Base-by-base conservation (phyloP, 2,888 invertebrate genomes). In the Caenorhabditis doughertyi region DNA sequence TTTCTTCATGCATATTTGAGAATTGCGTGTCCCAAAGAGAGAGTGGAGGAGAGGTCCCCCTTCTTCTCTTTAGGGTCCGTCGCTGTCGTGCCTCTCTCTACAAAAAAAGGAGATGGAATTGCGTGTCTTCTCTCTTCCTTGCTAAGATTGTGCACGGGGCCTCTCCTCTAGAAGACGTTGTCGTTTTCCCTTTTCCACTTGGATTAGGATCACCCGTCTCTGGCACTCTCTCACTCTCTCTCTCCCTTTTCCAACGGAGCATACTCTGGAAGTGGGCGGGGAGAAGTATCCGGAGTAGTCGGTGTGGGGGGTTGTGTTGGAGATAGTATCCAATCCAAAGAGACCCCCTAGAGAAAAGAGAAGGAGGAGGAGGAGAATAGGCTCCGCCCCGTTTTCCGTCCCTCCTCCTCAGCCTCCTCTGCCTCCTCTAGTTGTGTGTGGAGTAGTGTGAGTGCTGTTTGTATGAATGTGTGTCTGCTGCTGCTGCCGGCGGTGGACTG, bases 181-280 rank as follows among this genome's bases (percentile, higher is more conserved):
- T n/a, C n/a, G n/a, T 58, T 35, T 21, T 39, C 21, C 39, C 13
- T 9, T 21, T 35, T 9, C 27, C 35, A n/a, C 60, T 68, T 60
- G 76, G 67, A 76, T 76, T 76, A 76, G 76, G 76, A 76, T 76
- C 60, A 67, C 76, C 67, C 32, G 44, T 68, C 35, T 74, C 56
- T 65, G 65, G 42, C 32, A 18, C 67, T 23, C 65, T 67, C 64
- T n/a, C 58, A 18, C 44, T 25, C 25, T 21, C n/a, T n/a, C n/a
- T n/a, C n/a, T n/a, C n/a, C n/a, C n/a, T n/a, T n/a, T n/a, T n/a
- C n/a, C n/a, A n/a, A 21, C 29, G 18, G 58, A 58, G 16, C 29
- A 32, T 65, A 35, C 65, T 67, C 74, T 67, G 74, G 49, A 76
- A 67, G 58, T 58, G 67, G 76, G 76, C 76, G 76, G 56, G 64